phyloP scores from a whole-genome alignment of 2,888 invertebrate species.

The Lithophane leautieri region DNA sequence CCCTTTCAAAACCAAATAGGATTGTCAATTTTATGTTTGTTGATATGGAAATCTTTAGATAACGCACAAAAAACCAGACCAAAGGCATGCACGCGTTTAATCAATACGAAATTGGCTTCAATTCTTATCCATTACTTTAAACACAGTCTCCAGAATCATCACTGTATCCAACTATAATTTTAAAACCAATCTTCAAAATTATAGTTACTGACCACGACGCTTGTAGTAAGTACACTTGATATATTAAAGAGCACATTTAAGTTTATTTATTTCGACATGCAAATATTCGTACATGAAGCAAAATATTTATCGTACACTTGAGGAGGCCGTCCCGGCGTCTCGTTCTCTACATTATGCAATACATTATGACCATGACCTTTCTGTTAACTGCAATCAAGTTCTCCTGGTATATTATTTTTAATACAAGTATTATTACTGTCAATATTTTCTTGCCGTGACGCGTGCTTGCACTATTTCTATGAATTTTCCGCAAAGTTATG shows the following conservation, averaged over 20 bases:
- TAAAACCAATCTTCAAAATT: conserved; percentile 55
- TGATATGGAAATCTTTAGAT: background rate
- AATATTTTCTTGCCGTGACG: conserved; percentile 34
- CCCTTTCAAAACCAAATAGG: background rate
- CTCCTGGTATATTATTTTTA: conserved; percentile 44
- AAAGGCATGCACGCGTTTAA: conserved; percentile 15
- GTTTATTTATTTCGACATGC: conserved; percentile 65
- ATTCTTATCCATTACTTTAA: conserved; percentile 48
- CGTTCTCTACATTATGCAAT: conserved; percentile 71
- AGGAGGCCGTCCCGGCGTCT: conserved; percentile 68
- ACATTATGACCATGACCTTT: conserved; percentile 73
- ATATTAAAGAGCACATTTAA: conserved; percentile 49
- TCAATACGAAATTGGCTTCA: conserved; percentile 36
- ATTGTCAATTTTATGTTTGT: background rate
- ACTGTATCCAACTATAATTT: conserved; percentile 43
- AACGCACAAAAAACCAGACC: background rate
- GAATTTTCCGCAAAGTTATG: conserved; percentile 37
- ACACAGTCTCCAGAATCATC: conserved; percentile 36
- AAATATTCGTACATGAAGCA: conserved; percentile 74
- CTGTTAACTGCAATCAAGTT: conserved; percentile 34
- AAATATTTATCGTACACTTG: conserved; percentile 82
- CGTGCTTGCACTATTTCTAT: conserved; percentile 38
- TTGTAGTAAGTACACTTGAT: conserved; percentile 47
- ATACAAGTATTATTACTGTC: conserved; percentile 35
- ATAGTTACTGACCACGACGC: conserved; percentile 34